Evolutionary conservation across 64 coral and sea anemone species (phyloP).

Genomic region (Actinia equina): DNA sequence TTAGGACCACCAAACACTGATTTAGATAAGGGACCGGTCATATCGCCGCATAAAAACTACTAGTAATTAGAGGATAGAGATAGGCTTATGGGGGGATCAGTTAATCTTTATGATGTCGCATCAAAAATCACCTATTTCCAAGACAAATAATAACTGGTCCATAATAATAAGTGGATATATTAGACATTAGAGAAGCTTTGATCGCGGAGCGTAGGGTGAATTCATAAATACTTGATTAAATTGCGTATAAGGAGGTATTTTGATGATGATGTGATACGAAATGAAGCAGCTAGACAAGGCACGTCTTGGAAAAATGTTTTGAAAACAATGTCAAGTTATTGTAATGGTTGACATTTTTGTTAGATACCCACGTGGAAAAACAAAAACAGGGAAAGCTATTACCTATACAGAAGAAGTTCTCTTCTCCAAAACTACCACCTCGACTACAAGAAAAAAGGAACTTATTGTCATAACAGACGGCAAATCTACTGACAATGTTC

Average conservation of each 20-base stretch:
- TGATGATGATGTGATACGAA: background rate
- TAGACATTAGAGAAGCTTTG: no score
- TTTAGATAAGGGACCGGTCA: no score
- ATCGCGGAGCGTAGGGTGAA: no score
- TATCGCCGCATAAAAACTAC: no score
- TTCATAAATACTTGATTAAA: background rate
- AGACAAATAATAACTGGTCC: no score
- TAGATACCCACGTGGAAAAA: conserved; percentile 32
- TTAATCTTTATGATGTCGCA: no score
- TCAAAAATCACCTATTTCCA: no score
- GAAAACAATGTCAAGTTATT: background rate
- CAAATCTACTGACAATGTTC: conserved; percentile 26
- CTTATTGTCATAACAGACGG: conserved; percentile 50
- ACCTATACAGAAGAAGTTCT: background rate
- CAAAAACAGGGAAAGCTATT: conserved; percentile 24
- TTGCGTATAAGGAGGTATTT: background rate
- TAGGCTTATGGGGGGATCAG: no score
- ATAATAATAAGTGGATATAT: no score
- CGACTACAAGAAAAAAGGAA: conserved; percentile 11
- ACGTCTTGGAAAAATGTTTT: background rate
- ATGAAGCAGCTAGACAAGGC: background rate
- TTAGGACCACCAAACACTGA: no score
- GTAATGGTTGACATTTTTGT: background rate
- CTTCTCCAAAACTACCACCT: background rate
- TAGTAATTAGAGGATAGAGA: no score